Conservation (phyloP, 2,797 vertebrate genomes). For the Falco novaeseelandiae region DNA sequence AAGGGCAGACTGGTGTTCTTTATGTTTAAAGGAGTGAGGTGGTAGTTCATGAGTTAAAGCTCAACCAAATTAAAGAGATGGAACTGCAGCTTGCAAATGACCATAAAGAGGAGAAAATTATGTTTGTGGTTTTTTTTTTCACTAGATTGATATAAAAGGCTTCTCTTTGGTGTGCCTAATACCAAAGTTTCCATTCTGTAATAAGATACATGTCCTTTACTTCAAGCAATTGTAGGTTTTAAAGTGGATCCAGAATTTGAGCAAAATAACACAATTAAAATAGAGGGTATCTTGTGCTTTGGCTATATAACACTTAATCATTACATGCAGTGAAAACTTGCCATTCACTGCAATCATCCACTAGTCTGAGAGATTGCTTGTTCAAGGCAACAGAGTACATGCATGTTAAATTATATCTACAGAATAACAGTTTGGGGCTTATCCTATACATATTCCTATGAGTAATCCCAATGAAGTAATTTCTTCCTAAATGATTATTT, state of each 20-base stretch:
- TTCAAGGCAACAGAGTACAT: not conserved
- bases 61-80: constrained; percentile 22
- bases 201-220: constrained; percentile 35
- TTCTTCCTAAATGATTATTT: constrained; percentile 49
- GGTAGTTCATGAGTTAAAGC: constrained; percentile 23
- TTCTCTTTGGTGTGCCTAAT: constrained; percentile 7
- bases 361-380: constrained; percentile 1
- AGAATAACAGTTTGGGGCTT: constrained; percentile 18
- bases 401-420: not conserved
- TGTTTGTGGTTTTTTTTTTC: not conserved
- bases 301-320: not conserved
- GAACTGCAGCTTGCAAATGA: constrained; percentile 13
- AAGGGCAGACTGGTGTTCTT: not conserved
- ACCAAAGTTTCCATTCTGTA: constrained; percentile 41
- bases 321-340: constrained; percentile 21
- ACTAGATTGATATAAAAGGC: not conserved
- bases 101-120: not conserved
- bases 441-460: not conserved
- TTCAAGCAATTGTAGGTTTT: constrained; percentile 35
- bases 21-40: not conserved
- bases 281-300: not conserved
- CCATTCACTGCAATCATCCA: not conserved
- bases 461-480: not conserved
- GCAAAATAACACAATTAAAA: constrained; percentile 45
- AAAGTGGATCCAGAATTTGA: not conserved